These are phyloP conservation scores for Danio kyathit DNA, from an alignment of 2,797 vertebrate species.

Conservation along the genomic window DNA sequence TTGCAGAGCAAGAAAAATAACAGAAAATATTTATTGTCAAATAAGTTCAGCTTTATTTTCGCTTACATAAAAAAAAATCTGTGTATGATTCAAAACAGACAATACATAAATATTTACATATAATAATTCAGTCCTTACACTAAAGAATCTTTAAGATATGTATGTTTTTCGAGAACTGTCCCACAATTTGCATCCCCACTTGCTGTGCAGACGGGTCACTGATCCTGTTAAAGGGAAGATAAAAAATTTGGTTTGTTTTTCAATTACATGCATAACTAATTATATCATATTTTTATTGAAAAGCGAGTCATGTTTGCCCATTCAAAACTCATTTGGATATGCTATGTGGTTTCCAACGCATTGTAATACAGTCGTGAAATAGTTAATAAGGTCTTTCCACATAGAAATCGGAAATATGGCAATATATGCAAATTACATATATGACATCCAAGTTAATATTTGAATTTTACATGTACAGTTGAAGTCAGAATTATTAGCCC, in stretches of 20 bases:
- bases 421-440: too few relatives aligned
- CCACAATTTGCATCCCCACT: conserved; percentile 13
- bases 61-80: background rate
- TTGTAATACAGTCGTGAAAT: background rate
- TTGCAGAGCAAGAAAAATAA: background rate
- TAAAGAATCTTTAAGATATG: background rate
- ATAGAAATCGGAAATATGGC: too few relatives aligned
- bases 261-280: too few relatives aligned
- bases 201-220: conserved; percentile 27
- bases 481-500: too few relatives aligned
- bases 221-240: conserved; percentile 23
- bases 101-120: background rate
- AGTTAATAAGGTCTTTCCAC: background rate
- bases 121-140: background rate
- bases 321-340: background rate
- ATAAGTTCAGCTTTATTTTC: background rate
- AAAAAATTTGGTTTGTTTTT: background rate
- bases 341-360: background rate
- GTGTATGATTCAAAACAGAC: background rate
- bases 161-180: conserved; percentile 6
- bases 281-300: background rate
- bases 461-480: too few relatives aligned
- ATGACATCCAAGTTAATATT: too few relatives aligned
- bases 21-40: background rate
- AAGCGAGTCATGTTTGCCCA: background rate